Conservation (phyloP, 2,888 invertebrate species). For the Lottia gigantea region DNA sequence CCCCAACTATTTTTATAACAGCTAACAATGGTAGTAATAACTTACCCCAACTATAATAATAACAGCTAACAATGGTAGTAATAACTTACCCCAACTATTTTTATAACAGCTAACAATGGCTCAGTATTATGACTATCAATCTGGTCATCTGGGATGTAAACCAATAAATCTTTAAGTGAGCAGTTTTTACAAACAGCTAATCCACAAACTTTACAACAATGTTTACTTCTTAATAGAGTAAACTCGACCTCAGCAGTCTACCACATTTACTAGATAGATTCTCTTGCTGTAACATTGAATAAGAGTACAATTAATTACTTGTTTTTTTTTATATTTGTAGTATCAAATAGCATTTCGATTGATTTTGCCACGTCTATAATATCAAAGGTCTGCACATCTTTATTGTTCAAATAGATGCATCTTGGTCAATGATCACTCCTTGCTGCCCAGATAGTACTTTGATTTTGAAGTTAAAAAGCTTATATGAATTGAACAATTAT, state of each 20-base stretch:
- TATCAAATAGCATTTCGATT: too few relatives aligned
- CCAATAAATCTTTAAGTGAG: conserved; percentile 47
- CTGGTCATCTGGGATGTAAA: conserved; percentile 48
- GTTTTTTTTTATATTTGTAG: too few relatives aligned
- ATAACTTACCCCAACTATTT: conserved; percentile 50
- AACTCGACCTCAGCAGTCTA: too few relatives aligned
- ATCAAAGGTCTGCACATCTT: too few relatives aligned
- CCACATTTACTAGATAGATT: conserved; percentile 45
- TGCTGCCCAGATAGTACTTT: too few relatives aligned
- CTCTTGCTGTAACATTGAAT: conserved; percentile 43
- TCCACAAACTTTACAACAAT: conserved; percentile 53
- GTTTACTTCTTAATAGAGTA: conserved; percentile 43
- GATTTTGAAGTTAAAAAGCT: too few relatives aligned
- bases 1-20: background rate
- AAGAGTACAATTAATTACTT: too few relatives aligned
- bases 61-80: conserved; percentile 37
- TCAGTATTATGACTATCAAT: conserved; percentile 45
- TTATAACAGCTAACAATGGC: conserved; percentile 29
- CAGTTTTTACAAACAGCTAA: conserved; percentile 49
- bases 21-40: conserved; percentile 9
- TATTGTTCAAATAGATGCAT: too few relatives aligned
- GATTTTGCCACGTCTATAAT: too few relatives aligned
- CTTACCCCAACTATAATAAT: conserved; percentile 54
- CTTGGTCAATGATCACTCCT: too few relatives aligned
- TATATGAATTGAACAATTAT: too few relatives aligned